Percentiles rank a stretch among this genome's conserved stretches.
These are phyloP conservation scores for Anabacerthia variegaticeps DNA, from an alignment of 2,797 vertebrate species.

Conservation along the genomic window DNA sequence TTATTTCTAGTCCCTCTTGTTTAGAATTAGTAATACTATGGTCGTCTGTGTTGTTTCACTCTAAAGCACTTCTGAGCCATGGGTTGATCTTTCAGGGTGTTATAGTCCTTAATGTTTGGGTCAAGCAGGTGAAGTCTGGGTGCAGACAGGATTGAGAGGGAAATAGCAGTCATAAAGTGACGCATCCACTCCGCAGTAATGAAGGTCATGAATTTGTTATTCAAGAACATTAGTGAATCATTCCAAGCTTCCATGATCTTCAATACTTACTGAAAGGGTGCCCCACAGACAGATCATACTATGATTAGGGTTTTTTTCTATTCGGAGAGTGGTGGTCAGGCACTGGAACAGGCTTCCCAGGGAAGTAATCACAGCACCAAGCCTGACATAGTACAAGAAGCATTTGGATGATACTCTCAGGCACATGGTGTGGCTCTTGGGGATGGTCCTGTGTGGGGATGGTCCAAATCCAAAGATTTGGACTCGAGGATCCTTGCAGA, in stretches of 20 bases:
- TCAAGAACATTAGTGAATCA: neutral
- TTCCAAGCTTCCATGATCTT: neutral
- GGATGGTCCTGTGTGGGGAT: neutral
- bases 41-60: neutral
- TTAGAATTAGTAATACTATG: neutral
- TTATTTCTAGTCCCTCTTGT: neutral
- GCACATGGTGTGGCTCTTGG: neutral
- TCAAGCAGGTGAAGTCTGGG: fast-evolving
- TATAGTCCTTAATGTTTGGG: neutral
- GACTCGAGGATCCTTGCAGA: neutral
- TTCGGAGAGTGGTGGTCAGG: neutral
- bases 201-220: neutral
- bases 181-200: neutral
- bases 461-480: too few relatives aligned
- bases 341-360: neutral
- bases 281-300: neutral
- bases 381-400: neutral
- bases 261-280: neutral
- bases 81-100: neutral
- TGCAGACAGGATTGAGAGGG: neutral
- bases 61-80: neutral
- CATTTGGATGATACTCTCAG: neutral
- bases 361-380: neutral
- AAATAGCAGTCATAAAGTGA: neutral
- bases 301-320: fast-evolving